Conservation (phyloP, 2,888 invertebrate genomes). For the Calameuta pallipes region DNA sequence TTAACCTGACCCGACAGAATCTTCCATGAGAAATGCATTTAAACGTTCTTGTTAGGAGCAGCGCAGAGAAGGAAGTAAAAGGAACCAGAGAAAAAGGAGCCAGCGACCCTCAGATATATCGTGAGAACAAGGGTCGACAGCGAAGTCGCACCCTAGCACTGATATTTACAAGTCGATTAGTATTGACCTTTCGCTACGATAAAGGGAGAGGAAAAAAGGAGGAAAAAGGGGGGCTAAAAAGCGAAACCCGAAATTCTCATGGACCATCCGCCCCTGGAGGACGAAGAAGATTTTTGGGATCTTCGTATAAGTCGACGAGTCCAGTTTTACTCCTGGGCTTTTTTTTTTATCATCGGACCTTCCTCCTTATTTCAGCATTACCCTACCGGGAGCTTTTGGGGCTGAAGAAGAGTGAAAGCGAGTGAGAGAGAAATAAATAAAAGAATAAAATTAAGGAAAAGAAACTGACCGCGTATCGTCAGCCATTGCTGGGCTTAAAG, state of each 20-base stretch:
- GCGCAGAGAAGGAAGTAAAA: slow-evolving; percentile 24
- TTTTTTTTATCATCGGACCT: slow-evolving; percentile 13
- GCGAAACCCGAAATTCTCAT: too few relatives aligned
- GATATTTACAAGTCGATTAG: slow-evolving; percentile 23
- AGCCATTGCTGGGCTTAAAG: too few relatives aligned
- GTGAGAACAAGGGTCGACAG: too few relatives aligned
- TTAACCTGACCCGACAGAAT: slow-evolving; percentile 19
- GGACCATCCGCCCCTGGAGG: too few relatives aligned
- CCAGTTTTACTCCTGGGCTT: not conserved
- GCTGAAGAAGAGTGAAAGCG: too few relatives aligned
- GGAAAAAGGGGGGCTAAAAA: too few relatives aligned
- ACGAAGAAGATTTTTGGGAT: too few relatives aligned
- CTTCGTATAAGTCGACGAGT: too few relatives aligned
- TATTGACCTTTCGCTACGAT: slow-evolving; percentile 16
- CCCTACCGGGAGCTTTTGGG: not conserved
- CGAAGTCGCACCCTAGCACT: slow-evolving; percentile 6
- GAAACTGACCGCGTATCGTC: not conserved
- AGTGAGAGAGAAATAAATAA: not conserved
- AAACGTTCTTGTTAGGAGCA: slow-evolving; percentile 21
- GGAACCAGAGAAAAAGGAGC: too few relatives aligned
- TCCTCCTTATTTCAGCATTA: slow-evolving; percentile 5
- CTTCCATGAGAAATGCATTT: slow-evolving; percentile 40
- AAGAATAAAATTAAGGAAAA: slow-evolving; percentile 12
- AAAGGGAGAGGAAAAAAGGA: too few relatives aligned
- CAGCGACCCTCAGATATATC: slow-evolving; percentile 37